A percentile compares a stretch with the other conserved stretches of the same genome.
phyloP scores from a whole-genome alignment of 2,888 invertebrate genomes.

The Ligdia adustata region DNA sequence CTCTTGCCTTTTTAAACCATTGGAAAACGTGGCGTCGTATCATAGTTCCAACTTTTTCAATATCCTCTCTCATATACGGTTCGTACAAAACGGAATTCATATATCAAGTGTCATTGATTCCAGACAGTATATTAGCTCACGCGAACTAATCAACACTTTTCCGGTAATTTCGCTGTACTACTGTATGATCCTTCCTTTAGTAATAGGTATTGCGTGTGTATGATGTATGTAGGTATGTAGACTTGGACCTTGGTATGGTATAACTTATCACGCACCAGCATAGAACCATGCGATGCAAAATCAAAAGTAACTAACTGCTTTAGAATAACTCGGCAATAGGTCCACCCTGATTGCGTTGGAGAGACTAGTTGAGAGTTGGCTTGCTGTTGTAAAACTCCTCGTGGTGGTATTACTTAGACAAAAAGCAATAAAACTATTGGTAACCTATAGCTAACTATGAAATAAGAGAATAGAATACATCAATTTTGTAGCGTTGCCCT shows the following conservation, averaged over 20 bases:
- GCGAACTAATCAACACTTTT: slow-evolving; percentile 8
- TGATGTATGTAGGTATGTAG: neutral
- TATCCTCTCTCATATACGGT: slow-evolving; percentile 1
- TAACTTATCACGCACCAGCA: slow-evolving; percentile 1
- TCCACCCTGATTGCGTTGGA: no score
- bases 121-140: slow-evolving; percentile 6
- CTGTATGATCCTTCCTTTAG: slow-evolving; percentile 18
- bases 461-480: no score
- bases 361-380: no score
- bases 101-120: slow-evolving; percentile 12
- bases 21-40: no score
- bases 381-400: no score
- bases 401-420: no score
- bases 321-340: no score
- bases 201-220: slow-evolving; percentile 14
- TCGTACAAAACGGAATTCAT: slow-evolving; percentile 9
- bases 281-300: neutral
- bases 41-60: neutral
- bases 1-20: no score
- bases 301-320: no score
- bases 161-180: slow-evolving; percentile 11
- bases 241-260: neutral
- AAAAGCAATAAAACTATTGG: no score
- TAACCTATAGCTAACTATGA: no score
- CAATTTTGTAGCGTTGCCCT: no score